These are phyloP conservation scores for Nestor notabilis DNA, from an alignment of 2,113 vertebrate species.

Conservation along the genomic window DNA sequence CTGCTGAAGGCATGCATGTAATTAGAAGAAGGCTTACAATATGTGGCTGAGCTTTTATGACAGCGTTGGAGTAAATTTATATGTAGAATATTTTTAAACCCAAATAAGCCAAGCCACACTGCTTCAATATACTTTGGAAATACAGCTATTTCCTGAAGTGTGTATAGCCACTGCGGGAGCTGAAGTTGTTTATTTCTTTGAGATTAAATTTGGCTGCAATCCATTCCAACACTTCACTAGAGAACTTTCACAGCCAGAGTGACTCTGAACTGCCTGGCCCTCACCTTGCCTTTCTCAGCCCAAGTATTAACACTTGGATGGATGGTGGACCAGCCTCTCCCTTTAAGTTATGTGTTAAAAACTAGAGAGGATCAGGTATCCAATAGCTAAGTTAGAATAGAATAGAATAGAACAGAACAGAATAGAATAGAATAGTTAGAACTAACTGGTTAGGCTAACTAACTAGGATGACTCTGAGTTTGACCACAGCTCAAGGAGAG, in stretches of 20 bases:
- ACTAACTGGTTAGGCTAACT: neutral
- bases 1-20: neutral
- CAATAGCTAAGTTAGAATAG: neutral
- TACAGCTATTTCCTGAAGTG: slow-evolving; percentile 29
- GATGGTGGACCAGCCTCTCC: neutral
- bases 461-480: neutral
- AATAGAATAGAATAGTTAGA: too few relatives aligned
- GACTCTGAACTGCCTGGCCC: neutral
- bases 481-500: neutral
- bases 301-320: neutral
- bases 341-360: neutral
- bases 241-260: neutral
- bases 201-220: neutral
- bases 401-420: too few relatives aligned
- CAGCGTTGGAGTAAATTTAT: neutral
- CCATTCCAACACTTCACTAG: neutral
- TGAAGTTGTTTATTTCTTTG: slow-evolving; percentile 52
- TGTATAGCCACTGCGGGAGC: neutral
- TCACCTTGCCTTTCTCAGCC: neutral
- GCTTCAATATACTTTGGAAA: neutral
- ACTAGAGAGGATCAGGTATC: neutral
- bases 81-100: neutral
- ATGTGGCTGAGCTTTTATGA: neutral
- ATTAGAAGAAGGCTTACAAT: neutral
- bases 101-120: neutral